phyloP scores from a whole-genome alignment of 2,797 vertebrate species.

The Lepus townsendii region DNA sequence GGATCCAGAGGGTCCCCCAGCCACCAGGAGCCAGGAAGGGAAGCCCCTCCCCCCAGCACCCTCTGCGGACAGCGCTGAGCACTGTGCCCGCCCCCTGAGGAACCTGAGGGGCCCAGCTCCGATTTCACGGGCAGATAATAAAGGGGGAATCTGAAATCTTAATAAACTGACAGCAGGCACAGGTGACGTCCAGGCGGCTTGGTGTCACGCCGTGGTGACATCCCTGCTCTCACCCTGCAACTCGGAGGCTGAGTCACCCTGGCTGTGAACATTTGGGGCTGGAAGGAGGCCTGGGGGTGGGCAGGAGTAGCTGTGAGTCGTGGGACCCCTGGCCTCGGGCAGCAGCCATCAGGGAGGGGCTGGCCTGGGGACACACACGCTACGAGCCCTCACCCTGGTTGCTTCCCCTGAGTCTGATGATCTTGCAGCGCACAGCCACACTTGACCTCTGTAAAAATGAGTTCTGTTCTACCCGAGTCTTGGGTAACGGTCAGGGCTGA shows the following conservation, averaged over 20 bases:
- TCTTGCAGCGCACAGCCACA: neutral
- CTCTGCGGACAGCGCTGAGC: neutral
- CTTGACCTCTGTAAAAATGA: neutral
- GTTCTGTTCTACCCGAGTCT: neutral
- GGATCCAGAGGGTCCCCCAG: neutral
- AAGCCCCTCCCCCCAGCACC: neutral
- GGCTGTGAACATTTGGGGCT: neutral
- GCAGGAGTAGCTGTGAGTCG: neutral
- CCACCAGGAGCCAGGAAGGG: neutral
- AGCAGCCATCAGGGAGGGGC: neutral
- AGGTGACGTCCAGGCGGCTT: neutral
- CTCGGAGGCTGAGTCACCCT: neutral
- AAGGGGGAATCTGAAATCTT: neutral
- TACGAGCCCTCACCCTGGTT: neutral
- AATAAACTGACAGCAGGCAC: neutral
- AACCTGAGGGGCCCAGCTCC: neutral
- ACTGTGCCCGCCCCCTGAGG: neutral
- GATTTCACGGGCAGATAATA: neutral
- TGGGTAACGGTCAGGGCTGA: neutral
- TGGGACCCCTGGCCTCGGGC: neutral
- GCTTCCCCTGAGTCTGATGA: neutral
- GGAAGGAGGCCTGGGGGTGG: neutral
- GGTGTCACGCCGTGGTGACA: neutral
- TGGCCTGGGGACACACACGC: neutral
- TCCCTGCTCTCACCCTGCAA: neutral